Evolutionary conservation across 2,113 vertebrate genomes (phyloP), one percentile per base, ranked within the genome.

Genomic region (Leptocoma aspasia): DNA sequence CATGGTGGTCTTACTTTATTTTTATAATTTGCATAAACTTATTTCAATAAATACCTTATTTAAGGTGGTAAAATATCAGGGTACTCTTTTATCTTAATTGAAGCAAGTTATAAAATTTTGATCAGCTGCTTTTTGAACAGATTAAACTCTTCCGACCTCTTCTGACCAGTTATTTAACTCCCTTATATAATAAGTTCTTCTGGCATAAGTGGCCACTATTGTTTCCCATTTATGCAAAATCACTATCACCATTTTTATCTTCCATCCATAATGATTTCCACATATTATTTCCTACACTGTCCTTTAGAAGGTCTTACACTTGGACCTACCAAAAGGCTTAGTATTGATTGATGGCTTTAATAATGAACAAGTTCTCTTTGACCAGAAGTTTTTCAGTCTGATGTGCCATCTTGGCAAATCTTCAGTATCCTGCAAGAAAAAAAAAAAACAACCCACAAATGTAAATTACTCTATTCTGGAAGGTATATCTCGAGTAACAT

Each of bases 361-460:
- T 68, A 49, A 68, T 17, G 33, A 16, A 44, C 18, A 13, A 4
- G 2, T 47, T 10, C 22, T n/a, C 57, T 72, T 53, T 37, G 18
- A 70, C 12, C n/a, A n/a, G 33, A 86, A 79, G 47, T 33, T 24
- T 28, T n/a, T 64, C 22, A 44, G 28, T 26, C 53, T 69, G 31
- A 56, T 33, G 15, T n/a, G 30, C 5, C 31, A 56, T 17, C 24
- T 52, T 76, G 20, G 17, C 10, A 86, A 76, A 80, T 37, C 23
- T 85, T 22, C 49, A 72, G 10, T 13, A 64, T 37, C 13, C 6
- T 47, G 7, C 1, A 37, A 50, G 28, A 10, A 8, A 50, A 53
- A 57, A 10, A 23, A 7, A 11, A 9, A 12, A 3, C 1, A 53
- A 27, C 10, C 23, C 19, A 11, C 11, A 47, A 42, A 20, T 0